phyloP scores from a whole-genome alignment of 2,888 invertebrate genomes.

The Fabriciana adippe region DNA sequence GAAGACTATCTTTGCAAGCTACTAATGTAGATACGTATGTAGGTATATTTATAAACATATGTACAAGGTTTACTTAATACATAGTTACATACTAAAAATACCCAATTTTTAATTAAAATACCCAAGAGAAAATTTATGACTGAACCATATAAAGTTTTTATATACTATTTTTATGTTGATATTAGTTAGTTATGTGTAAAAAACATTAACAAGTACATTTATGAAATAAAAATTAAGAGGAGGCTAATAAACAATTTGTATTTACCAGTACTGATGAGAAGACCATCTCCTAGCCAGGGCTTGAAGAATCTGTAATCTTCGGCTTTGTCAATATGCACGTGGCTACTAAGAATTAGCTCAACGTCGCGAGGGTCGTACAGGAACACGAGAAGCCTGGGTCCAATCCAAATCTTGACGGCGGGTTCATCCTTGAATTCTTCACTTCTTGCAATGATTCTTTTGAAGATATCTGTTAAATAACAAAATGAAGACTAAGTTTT shows the following conservation, averaged over 20 bases:
- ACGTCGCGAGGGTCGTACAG: constrained; percentile 89
- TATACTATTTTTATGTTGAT: too few relatives aligned
- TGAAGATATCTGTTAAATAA: constrained; percentile 84
- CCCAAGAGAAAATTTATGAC: too few relatives aligned
- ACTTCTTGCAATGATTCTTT: constrained; percentile 80
- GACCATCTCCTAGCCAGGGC: constrained; percentile 92
- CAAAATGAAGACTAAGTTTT: not conserved
- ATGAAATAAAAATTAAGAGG: not conserved
- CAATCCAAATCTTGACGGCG: constrained; percentile 88
- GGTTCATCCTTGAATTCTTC: constrained; percentile 77
- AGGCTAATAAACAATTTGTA: constrained; percentile 19
- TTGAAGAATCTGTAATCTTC: constrained; percentile 90
- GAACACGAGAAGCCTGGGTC: constrained; percentile 88
- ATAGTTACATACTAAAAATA: too few relatives aligned
- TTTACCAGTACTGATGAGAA: constrained; percentile 89
- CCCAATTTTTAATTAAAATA: too few relatives aligned
- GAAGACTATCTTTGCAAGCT: constrained; percentile 18
- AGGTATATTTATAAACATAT: not conserved
- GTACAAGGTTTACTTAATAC: not conserved
- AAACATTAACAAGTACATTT: not conserved
- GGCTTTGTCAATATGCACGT: constrained; percentile 91
- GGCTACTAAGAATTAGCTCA: constrained; percentile 89
- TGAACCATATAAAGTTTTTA: too few relatives aligned
- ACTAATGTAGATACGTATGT: constrained; percentile 12
- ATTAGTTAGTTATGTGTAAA: not conserved